phyloP scores from a whole-genome alignment of 2,113 vertebrate species.

The Paramisgurnus dabryanus region DNA sequence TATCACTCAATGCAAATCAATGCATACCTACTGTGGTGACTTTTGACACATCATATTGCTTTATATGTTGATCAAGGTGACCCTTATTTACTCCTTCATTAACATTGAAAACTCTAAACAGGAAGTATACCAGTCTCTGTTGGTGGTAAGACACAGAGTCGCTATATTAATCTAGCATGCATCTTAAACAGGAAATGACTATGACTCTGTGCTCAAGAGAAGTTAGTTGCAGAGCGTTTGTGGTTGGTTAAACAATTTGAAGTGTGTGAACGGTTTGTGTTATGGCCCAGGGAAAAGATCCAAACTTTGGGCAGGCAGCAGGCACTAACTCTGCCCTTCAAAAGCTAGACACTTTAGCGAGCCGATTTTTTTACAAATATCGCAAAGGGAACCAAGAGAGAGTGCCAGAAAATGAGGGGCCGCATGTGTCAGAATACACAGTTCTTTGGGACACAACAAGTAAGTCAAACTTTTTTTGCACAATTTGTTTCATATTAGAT shows the following conservation, averaged over 20 bases:
- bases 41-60: neutral
- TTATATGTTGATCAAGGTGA: conserved; percentile 19
- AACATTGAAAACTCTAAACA: conserved; percentile 58
- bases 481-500: neutral
- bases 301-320: conserved; percentile 65
- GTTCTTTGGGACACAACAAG: conserved; percentile 84
- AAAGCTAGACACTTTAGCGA: conserved; percentile 84
- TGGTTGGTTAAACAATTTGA: conserved; percentile 61
- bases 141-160: conserved; percentile 70
- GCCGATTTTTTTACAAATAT: conserved; percentile 84
- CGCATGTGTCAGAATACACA: conserved; percentile 80
- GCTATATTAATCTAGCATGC: conserved; percentile 58
- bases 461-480: conserved; percentile 75
- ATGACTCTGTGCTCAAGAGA: conserved; percentile 57
- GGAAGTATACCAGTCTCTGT: conserved; percentile 67
- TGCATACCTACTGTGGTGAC: conserved; percentile 13
- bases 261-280: conserved; percentile 32
- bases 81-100: conserved; percentile 15
- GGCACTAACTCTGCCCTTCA: conserved; percentile 77
- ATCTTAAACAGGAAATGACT: conserved; percentile 84
- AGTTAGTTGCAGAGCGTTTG: conserved; percentile 64
- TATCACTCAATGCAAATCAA: neutral
- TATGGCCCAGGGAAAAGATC: conserved; percentile 88
- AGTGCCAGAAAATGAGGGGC: conserved; percentile 78
- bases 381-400: conserved; percentile 81